Conservation (phyloP, 2,888 invertebrate species). For the Tolmerus cingulatus region DNA sequence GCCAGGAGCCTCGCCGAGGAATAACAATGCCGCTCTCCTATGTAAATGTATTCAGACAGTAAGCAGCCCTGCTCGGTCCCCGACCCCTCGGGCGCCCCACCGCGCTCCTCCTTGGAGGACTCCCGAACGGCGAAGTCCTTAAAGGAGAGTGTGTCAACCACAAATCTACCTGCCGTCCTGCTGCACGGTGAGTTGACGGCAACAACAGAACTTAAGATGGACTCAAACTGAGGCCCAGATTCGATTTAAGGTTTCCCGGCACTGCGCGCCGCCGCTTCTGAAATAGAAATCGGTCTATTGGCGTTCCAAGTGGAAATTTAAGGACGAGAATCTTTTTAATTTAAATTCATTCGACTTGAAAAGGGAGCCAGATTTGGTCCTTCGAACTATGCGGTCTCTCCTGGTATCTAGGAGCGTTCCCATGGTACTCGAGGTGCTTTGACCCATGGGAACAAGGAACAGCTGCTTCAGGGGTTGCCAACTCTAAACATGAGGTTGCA, state of each 20-base stretch:
- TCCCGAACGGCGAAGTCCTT: background rate
- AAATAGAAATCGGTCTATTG: background rate
- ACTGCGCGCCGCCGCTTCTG: background rate
- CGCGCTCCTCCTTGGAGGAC: no score
- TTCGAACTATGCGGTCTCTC: background rate
- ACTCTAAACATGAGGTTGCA: background rate
- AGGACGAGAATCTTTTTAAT: background rate
- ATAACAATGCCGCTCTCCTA: conserved; percentile 8
- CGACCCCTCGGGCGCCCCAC: background rate
- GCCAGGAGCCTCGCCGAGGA: background rate
- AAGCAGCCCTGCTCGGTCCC: background rate
- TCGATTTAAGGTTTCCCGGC: background rate
- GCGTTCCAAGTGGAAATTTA: background rate
- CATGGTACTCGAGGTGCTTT: background rate
- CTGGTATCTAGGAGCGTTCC: background rate
- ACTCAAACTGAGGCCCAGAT: background rate
- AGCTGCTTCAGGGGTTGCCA: background rate
- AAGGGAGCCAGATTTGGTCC: background rate
- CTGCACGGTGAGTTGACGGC: background rate
- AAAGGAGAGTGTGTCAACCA: conserved; percentile 7
- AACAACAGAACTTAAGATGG: background rate
- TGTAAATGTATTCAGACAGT: conserved; percentile 20
- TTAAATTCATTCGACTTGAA: conserved; percentile 4
- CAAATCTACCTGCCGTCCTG: background rate
- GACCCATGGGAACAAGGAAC: background rate